Base-by-base conservation (phyloP, 2,113 vertebrate species). In the Oreochromis aureus region DNA sequence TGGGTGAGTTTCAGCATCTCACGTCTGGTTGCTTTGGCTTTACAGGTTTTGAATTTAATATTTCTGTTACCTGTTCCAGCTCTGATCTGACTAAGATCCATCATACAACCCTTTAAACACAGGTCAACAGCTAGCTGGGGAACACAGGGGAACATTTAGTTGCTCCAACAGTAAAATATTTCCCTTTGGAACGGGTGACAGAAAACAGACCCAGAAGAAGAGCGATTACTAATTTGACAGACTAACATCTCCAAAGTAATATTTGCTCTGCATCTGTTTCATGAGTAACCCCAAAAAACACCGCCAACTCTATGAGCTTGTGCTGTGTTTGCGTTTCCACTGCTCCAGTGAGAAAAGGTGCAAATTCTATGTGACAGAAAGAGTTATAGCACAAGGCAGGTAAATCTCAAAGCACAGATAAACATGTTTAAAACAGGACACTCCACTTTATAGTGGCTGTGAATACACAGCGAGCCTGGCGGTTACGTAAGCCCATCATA, bases 231-330 rank as follows among this genome's bases (percentile, higher is more conserved):
- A 51, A 51, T 51, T 0, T 51, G 44, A 76, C 15, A 76, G 2
- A 76, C 6, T 32, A 27, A 48, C 22, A 51, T 76, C 41, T 76
- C 41, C 69, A 48, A 48, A 48, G 71, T 46, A 55, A 80, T 41
- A 39, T 48, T 41, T 82, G 18, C 55, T 63, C 16, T n/a, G 56
- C 55, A 61, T n/a, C 30, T 0, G 76, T 34, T 79, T 79, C 30
- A 32, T 13, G 16, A 19, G 24, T 0, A 46, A 19, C 59, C 30
- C 10, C 16, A 16, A 10, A 30, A 12, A 11, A 5, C 41, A 66
- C 18, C 6, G 2, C 15, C 44, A 76, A 32, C 30, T 2, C 0
- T 0, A 16, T 36, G 11, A 54, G 19, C 0, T 80, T 15, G 44
- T 19, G 44, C 3, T 32, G 24, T 19, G 71, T 51, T 78, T 51